Percentiles rank a stretch among this genome's conserved stretches.
Conservation (phyloP, 2,797 vertebrate genomes). For the Pterois miles region DNA sequence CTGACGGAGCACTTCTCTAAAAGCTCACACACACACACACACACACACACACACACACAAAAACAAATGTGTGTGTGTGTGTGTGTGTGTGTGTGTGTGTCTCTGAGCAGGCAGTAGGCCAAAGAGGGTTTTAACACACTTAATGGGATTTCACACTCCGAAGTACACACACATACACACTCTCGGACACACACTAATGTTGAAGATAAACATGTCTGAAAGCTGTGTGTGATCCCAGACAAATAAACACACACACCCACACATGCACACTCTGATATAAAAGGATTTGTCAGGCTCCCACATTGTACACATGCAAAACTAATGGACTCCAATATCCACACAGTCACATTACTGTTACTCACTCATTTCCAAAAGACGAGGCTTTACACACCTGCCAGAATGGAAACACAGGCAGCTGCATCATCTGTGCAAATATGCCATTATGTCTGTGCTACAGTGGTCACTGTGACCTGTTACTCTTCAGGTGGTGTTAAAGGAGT, state of each 20-base stretch:
- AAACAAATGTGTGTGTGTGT: conserved; percentile 30
- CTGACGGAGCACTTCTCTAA: conserved; percentile 16
- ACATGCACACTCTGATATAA: conserved; percentile 58
- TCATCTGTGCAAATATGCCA: not conserved
- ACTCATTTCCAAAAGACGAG: conserved; percentile 34
- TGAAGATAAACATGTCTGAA: conserved; percentile 78
- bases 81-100: conserved; percentile 9
- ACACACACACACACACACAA: not conserved
- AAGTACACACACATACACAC: conserved; percentile 57
- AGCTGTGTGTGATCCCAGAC: conserved; percentile 70
- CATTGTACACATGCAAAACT: conserved; percentile 69
- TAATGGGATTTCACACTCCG: conserved; percentile 77
- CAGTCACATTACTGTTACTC: conserved; percentile 30
- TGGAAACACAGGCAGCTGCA: not conserved
- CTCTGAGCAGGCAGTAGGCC: conserved; percentile 62
- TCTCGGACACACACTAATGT: conserved; percentile 67
- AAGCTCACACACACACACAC: conserved; percentile 10
- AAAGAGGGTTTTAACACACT: conserved; percentile 73
- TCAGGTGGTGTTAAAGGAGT: not conserved
- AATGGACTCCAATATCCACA: conserved; percentile 60
- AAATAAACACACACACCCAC: conserved; percentile 52
- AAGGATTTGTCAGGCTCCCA: conserved; percentile 73
- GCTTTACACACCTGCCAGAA: conserved; percentile 37
- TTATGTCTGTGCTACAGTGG: conserved; percentile 7
- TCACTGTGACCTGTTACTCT: conserved; percentile 17